Base-by-base conservation (phyloP, 2,888 invertebrate species). In the Amblyjoppa fuscipennis region DNA sequence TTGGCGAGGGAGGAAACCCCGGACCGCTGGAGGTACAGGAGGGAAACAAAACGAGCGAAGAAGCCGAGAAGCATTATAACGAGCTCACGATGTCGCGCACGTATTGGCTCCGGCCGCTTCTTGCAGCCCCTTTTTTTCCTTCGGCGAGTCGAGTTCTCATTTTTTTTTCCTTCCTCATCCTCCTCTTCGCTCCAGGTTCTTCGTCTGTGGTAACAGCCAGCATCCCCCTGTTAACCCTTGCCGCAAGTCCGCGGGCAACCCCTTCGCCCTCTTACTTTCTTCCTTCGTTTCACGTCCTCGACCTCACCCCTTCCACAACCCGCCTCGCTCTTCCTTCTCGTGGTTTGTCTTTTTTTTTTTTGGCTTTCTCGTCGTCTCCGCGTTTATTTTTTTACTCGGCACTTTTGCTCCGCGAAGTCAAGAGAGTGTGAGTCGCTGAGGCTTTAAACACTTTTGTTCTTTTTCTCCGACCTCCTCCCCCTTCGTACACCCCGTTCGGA, bases 71-170 rank as follows among this genome's bases (percentile, higher is more conserved):
- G 90, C 88, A 89, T 90, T 91, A 90, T 91, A 91, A 92, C 90
- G 90, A 91, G 90, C 89, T 91, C 90, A 89, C 87, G 87, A 91
- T 90, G 91, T 92, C 88, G 91, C 89, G 91, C 91, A 90, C 91
- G 91, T 91, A 91, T 90, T 78, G 81, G 85, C 85, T 85, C 88
- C 76, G 83, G 61, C 70, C 81, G 77, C 84, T 86, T 81, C 80
- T 81, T 49, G 34, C 53, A 68, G 56, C 68, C 71, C 59, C 64
- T 61, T 56, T 74, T 80, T 81, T 83, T 76, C 80, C 71, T 66
- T 83, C 75, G 75, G n/a, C 75, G 81, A 74, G 38, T 79, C 75
- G 61, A 70, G 64, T 41, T 64, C 34, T 69, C 9, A 31, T 68
- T 75, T 45, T 75, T 49, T 68, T 64, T 45, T 81, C 9, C 56